Conservation (phyloP, 1,140 invertebrate genomes). For the Trypoxylus dichotomus region DNA sequence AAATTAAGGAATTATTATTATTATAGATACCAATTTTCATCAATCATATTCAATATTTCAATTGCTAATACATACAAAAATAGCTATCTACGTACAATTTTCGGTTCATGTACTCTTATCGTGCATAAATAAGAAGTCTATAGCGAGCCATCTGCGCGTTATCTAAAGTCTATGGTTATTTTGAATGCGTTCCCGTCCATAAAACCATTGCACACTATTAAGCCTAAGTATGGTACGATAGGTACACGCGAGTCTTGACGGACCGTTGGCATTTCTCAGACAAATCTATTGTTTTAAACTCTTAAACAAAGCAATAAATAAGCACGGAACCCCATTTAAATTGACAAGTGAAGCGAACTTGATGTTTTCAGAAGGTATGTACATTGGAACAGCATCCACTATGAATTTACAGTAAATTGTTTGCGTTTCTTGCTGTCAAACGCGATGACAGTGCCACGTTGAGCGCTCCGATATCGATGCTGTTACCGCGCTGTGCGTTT, state of each 20-base stretch:
- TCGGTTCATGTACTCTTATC: too few species aligned
- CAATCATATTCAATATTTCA: too few species aligned
- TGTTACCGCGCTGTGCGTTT: neutral
- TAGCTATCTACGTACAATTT: too few species aligned
- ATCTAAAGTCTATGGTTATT: neutral
- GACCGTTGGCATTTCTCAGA: constrained; percentile 44
- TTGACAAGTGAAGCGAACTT: constrained; percentile 41
- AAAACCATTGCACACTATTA: constrained; percentile 22
- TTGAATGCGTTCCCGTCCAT: neutral
- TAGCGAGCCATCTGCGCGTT: too few species aligned
- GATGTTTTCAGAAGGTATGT: constrained; percentile 29
- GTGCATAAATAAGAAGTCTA: too few species aligned
- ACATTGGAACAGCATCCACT: constrained; percentile 26
- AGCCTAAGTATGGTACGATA: neutral
- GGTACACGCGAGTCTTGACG: constrained; percentile 37
- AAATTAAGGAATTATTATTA: too few species aligned
- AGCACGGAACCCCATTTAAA: constrained; percentile 47
- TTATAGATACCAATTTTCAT: too few species aligned
- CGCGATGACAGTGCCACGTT: neutral
- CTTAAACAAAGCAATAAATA: constrained; percentile 48
- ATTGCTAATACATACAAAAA: too few species aligned
- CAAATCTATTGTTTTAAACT: constrained; percentile 52
- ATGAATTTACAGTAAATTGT: constrained; percentile 31
- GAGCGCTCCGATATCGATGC: neutral
- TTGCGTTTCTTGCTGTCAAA: constrained; percentile 7